Percentiles rank a stretch among this genome's conserved stretches.
Conservation (phyloP, 2,797 vertebrate species). For the Pseudocheirus occidentalis region DNA sequence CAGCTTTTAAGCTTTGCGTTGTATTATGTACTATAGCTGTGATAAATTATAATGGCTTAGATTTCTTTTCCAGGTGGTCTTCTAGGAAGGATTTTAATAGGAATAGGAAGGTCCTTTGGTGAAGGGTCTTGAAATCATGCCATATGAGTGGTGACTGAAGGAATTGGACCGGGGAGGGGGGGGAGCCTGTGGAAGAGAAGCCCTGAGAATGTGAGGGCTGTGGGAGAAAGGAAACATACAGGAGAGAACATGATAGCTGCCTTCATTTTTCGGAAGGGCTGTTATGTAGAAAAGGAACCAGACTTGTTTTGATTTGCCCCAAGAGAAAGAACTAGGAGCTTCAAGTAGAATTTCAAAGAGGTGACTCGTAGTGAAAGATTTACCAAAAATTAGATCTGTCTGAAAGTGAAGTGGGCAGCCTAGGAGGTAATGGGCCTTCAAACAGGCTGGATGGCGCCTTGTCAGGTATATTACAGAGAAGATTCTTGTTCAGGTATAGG, state of each 20-base stretch:
- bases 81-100: neutral
- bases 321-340: neutral
- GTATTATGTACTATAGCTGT: neutral
- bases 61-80: neutral
- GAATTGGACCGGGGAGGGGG: neutral
- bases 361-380: neutral
- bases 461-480: neutral
- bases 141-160: neutral
- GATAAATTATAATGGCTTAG: neutral
- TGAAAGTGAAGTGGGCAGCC: neutral
- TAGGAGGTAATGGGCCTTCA: neutral
- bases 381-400: neutral
- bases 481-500: neutral
- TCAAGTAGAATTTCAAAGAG: neutral
- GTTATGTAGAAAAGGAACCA: neutral
- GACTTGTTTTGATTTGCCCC: neutral
- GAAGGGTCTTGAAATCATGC: neutral
- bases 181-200: neutral
- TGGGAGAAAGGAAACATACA: neutral
- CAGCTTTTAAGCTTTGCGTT: neutral
- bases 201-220: neutral
- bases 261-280: neutral
- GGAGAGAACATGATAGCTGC: neutral
- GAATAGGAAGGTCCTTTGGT: neutral
- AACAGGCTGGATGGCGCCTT: neutral